These are phyloP conservation scores for Pontoporia blainvillei DNA, from an alignment of 2,113 vertebrate species.

Conservation along the genomic window DNA sequence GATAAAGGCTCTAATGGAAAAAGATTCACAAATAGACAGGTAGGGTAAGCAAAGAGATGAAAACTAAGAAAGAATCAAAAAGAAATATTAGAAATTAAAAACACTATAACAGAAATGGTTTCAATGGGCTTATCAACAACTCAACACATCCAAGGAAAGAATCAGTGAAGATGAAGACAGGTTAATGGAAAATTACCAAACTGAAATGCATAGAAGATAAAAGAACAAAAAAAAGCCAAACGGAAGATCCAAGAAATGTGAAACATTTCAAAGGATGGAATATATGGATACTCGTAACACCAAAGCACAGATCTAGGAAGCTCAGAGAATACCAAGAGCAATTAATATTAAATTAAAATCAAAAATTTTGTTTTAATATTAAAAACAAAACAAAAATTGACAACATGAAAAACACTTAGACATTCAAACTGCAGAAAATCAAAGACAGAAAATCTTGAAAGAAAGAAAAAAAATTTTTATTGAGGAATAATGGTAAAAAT, in stretches of 20 bases:
- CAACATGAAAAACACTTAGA: background rate
- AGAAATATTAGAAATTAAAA: background rate
- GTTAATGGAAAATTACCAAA: background rate
- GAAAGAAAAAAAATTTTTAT: background rate
- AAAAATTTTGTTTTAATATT: too few species aligned
- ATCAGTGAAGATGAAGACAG: background rate
- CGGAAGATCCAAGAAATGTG: background rate
- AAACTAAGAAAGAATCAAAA: background rate
- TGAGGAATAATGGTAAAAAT: background rate
- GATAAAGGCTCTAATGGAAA: background rate
- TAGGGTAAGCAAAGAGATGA: background rate
- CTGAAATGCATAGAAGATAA: background rate
- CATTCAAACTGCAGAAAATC: background rate
- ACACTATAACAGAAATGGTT: background rate
- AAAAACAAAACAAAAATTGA: background rate
- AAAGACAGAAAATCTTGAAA: background rate
- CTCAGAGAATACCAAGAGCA: background rate
- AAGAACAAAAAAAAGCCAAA: background rate
- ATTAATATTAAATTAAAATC: background rate
- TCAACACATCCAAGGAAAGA: background rate
- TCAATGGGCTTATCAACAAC: background rate
- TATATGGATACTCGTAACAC: background rate
- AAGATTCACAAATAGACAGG: background rate
- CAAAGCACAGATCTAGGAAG: background rate
- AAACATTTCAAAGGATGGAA: background rate